Base-by-base conservation (phyloP, 2,113 vertebrate species). In the Osmerus eperlanus region DNA sequence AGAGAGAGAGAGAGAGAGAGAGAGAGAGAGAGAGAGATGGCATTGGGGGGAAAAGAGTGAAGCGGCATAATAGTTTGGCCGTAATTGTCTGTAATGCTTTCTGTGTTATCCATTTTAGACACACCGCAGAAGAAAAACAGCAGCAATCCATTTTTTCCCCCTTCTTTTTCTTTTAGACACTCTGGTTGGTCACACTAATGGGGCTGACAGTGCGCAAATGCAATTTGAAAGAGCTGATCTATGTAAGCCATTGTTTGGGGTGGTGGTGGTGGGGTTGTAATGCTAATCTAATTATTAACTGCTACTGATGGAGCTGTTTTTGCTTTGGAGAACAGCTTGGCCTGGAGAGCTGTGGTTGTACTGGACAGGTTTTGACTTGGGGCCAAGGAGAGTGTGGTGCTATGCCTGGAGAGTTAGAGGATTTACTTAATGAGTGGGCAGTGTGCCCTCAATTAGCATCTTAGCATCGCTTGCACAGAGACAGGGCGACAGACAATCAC, bases 281-380 rank as follows among this genome's bases (percentile, higher is more conserved):
- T 93, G 93, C 91, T 96, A 94, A 97, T 97, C 94, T 95, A 93
- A 97, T 97, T 95, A 95, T 94, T 93, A 95, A 94, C 93, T 92
- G 91, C 91, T 92, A 91, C 92, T 92, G 93, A 94, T 93, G 93
- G 93, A 91, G 89, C 91, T 72, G 56, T 77, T 71, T 73, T 65
- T 74, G 82, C 70, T 79, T 79, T 89, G 88, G 81, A 91, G 41
- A 47, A 47, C 41, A 89, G 13, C 29, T 32, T 23, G 25, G 14
- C 23, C 21, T 32, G 60, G 28, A 56, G 60, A 62, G 60, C 23
- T 60, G 58, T 60, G 58, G 21, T 47, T 9, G 41, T 47, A 62
- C 13, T 29, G 60, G 60, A 14, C 25, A 29, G 23, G 60, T 23
- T 62, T 28, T 61, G 58, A 28, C 23, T 15, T 12, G 14, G 25